Conservation (phyloP, 2,888 invertebrate species). For the Drosophila yooni region DNA sequence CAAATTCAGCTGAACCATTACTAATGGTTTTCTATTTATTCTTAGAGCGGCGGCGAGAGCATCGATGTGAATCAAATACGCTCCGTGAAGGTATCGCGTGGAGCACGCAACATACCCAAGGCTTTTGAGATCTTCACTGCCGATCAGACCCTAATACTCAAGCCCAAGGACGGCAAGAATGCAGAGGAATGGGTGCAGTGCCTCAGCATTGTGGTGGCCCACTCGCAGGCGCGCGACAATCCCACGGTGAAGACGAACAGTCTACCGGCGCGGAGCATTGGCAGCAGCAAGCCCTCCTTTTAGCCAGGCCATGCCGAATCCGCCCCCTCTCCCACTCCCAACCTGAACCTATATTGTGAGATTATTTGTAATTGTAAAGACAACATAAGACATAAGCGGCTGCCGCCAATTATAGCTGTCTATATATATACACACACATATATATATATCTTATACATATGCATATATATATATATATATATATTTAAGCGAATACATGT, state of each 20-base stretch:
- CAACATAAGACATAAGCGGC: slow-evolving; percentile 57
- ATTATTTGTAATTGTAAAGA: slow-evolving; percentile 79
- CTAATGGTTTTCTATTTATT: background rate
- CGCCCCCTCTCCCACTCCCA: slow-evolving; percentile 10
- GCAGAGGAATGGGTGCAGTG: slow-evolving; percentile 99
- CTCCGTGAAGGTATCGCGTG: slow-evolving; percentile 96
- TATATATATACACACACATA: slow-evolving; percentile 38
- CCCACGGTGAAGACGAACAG: slow-evolving; percentile 85
- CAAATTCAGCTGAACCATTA: background rate
- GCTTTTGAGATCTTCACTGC: slow-evolving; percentile 98
- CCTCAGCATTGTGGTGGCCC: slow-evolving; percentile 96
- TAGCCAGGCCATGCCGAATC: slow-evolving; percentile 58
- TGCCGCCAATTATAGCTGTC: slow-evolving; percentile 49
- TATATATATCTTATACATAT: slow-evolving; percentile 27
- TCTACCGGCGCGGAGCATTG: slow-evolving; percentile 85
- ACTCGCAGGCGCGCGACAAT: slow-evolving; percentile 86
- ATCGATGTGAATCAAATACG: slow-evolving; percentile 97
- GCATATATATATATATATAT: slow-evolving; percentile 28
- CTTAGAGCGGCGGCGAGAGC: slow-evolving; percentile 92
- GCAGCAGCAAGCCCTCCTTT: slow-evolving; percentile 84
- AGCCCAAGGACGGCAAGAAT: slow-evolving; percentile 97
- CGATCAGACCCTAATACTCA: slow-evolving; percentile 95
- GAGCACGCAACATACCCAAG: slow-evolving; percentile 96
- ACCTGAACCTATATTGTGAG: slow-evolving; percentile 70
- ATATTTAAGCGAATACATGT: slow-evolving; percentile 30